These are phyloP conservation scores for Synergus laeviventris DNA, from an alignment of 2,888 invertebrate species.

Conservation along the genomic window DNA sequence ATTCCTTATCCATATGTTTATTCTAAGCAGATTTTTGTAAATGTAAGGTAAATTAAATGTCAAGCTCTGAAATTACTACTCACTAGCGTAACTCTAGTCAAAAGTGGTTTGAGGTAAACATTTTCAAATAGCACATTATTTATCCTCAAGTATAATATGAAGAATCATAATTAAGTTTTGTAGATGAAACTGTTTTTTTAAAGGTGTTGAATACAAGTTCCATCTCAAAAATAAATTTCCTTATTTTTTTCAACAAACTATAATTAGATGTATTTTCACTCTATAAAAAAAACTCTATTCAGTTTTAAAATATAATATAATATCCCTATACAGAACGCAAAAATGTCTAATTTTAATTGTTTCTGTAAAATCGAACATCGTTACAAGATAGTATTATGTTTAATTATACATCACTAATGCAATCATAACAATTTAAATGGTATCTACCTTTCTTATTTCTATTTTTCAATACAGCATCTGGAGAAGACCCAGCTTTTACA, in stretches of 20 bases:
- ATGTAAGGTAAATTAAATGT: no score
- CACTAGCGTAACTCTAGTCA: no score
- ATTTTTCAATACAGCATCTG: conserved; percentile 81
- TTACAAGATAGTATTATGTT: background rate
- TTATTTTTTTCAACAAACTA: no score
- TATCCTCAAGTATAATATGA: no score
- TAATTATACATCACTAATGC: background rate
- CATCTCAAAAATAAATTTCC: no score
- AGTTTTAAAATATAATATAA: no score
- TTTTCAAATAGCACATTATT: background rate
- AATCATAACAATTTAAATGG: background rate
- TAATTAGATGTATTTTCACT: no score
- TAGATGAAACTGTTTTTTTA: background rate
- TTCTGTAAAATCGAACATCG: background rate
- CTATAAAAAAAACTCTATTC: no score
- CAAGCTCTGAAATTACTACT: no score
- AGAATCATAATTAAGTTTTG: background rate
- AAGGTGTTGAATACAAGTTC: no score
- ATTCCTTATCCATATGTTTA: background rate
- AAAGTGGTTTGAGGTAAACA: background rate
- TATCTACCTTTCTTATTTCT: background rate
- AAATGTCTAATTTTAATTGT: background rate
- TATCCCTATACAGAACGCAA: no score
- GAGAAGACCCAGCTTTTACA: conserved; percentile 89
- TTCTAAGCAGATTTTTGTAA: background rate